Base-by-base conservation (phyloP, 2,113 vertebrate genomes). In the Chrysochloris asiatica region DNA sequence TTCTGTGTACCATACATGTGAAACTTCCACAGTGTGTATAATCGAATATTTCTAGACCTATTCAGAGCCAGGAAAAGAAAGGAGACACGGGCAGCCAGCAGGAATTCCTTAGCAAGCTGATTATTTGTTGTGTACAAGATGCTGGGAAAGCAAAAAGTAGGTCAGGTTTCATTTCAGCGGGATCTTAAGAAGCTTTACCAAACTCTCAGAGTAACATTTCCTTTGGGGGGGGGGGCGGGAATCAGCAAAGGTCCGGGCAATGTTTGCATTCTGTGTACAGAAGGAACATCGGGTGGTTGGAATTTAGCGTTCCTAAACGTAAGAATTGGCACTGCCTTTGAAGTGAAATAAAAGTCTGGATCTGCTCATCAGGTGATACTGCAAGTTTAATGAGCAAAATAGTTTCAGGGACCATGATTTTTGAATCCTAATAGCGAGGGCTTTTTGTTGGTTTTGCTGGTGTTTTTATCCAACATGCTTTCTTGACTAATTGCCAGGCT, bases 81-180 rank as follows among this genome's bases (percentile, higher is more conserved):
- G 67, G 84, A 91, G 94, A 76, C 72, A 76, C 88, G 41, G 90
- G 41, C 59, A 92, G 59, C 71, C 48, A 83, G 65, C 82, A 96
- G 73, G 93, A 95, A 95, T 95, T 95, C 91, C 90, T 97, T 96
- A 89, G 95, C 92, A 67, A 6, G 48, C 91, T 86, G 73, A 54
- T 97, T 96, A 95, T 93, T 88, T 96, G 95, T 77, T 96, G 65
- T 71, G 22, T 92, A 63, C 76, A 17, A 81, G 89, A 93, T 61
- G 79, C 90, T 95, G 91, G 87, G 48, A 38, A 78, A 88, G 88
- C 33, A 95, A 92, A 95, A 97, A 97, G 50, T 97, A 95, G 95
- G 96, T 96, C 96, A 95, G 90, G 76, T 98, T 98, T 97, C 96
- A 92, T 97, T 93, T 88, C 86, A 84, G n/a, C 86, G 94, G 48